These are phyloP conservation scores for Hemicrepidius hirtus DNA, from an alignment of 2,888 invertebrate genomes.

Conservation along the genomic window DNA sequence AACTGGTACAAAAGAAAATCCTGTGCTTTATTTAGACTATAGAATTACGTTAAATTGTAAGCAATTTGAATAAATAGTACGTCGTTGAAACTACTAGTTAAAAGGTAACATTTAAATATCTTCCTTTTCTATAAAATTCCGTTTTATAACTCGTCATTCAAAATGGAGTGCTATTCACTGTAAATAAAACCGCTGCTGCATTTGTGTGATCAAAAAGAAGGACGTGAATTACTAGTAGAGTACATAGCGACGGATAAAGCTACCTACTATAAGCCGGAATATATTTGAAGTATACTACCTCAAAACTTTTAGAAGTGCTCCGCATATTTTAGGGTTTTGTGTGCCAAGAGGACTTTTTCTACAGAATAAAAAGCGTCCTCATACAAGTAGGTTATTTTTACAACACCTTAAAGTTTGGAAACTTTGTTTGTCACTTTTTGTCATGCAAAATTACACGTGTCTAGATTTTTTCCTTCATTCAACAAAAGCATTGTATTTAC, in stretches of 20 bases:
- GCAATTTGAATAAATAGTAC: no score
- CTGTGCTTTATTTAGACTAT: no score
- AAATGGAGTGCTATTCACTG: conserved; percentile 11
- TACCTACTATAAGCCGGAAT: conserved; percentile 35
- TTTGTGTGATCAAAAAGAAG: conserved; percentile 25
- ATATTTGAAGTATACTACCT: conserved; percentile 28
- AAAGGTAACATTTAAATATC: no score
- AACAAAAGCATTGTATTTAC: neutral
- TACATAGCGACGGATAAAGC: conserved; percentile 9
- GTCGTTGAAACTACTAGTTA: no score
- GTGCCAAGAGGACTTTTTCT: neutral
- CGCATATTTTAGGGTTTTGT: conserved; percentile 13
- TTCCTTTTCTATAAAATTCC: neutral
- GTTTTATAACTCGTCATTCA: conserved; percentile 9
- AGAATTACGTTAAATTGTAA: no score
- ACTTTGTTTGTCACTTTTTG: no score
- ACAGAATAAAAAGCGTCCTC: neutral
- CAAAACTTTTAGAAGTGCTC: neutral
- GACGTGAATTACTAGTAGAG: conserved; percentile 21
- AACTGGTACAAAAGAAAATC: no score
- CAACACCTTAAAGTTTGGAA: no score
- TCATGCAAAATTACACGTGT: no score
- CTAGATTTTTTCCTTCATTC: no score
- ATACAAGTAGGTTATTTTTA: neutral
- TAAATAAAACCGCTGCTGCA: conserved; percentile 17